These are phyloP conservation scores for Caenorhabditis brenneri DNA, from an alignment of 1,140 invertebrate species.

Conservation along the genomic window DNA sequence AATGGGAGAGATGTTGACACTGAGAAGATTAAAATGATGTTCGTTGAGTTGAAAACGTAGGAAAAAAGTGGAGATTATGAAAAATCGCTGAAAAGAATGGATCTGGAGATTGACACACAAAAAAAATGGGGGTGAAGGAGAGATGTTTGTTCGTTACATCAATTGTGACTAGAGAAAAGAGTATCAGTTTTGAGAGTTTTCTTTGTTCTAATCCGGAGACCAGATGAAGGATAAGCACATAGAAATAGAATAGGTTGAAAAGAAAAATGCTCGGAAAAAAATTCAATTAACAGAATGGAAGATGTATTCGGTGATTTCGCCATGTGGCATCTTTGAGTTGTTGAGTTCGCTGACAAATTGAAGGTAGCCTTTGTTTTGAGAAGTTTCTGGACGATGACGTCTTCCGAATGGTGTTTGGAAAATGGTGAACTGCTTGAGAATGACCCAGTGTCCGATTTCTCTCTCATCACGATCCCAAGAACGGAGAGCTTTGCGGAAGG, in stretches of 20 bases:
- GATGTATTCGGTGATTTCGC: slow-evolving; percentile 24
- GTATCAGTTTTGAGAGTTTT: too few relatives aligned
- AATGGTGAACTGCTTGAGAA: slow-evolving; percentile 24
- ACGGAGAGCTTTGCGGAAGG: slow-evolving; percentile 9
- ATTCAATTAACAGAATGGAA: background rate
- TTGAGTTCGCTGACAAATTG: background rate
- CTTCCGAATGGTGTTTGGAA: slow-evolving; percentile 13
- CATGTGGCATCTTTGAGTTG: background rate
- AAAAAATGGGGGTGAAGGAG: too few relatives aligned
- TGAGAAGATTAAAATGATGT: too few relatives aligned
- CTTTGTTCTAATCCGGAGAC: too few relatives aligned
- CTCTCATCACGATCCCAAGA: background rate
- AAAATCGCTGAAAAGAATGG: too few relatives aligned
- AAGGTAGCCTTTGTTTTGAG: background rate
- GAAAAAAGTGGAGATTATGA: too few relatives aligned
- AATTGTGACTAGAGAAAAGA: background rate
- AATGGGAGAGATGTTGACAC: too few relatives aligned
- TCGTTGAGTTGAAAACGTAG: too few relatives aligned
- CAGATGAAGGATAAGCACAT: background rate
- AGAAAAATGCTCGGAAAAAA: background rate
- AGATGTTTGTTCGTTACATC: too few relatives aligned
- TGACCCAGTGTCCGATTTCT: background rate
- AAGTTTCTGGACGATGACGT: background rate
- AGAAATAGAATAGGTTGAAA: background rate
- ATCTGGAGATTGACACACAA: too few relatives aligned